phyloP scores from a whole-genome alignment of 2,888 invertebrate species.

The Diaperis boleti region DNA sequence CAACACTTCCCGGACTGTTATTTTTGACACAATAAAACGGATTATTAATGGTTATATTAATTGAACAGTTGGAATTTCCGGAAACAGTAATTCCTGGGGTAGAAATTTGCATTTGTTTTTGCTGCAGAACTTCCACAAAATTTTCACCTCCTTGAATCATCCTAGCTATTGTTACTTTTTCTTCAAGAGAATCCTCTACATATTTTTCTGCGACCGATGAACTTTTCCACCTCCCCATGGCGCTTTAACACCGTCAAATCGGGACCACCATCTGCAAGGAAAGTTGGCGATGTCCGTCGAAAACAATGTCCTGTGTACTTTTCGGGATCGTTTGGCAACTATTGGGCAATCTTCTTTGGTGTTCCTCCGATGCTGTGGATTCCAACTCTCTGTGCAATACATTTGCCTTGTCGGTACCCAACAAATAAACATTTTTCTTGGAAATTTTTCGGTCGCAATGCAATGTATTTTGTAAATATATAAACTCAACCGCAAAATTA shows the following conservation, averaged over 20 bases:
- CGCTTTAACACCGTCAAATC: neutral
- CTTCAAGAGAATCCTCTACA: constrained; percentile 2
- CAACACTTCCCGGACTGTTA: too few species aligned
- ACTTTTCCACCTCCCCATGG: neutral
- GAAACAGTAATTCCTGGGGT: constrained; percentile 17
- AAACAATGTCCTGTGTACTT: too few species aligned
- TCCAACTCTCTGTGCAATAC: neutral
- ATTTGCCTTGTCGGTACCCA: neutral
- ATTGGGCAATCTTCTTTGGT: neutral
- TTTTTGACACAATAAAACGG: too few species aligned
- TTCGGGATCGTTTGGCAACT: neutral
- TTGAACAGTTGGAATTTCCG: neutral
- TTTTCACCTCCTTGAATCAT: too few species aligned
- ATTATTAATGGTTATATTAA: constrained; percentile 4
- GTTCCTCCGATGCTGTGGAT: neutral
- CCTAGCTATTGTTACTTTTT: constrained; percentile 1
- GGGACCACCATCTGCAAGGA: neutral
- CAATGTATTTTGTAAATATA: neutral
- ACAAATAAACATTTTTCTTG: neutral
- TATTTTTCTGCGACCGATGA: constrained; percentile 2
- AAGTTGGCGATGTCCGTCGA: neutral
- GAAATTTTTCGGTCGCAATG: neutral
- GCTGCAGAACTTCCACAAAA: constrained; percentile 12
- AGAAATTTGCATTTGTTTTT: constrained; percentile 12
- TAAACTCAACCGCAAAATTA: too few species aligned